Conservation (phyloP, 1,140 invertebrate genomes). For the Bombus cullumanus region DNA sequence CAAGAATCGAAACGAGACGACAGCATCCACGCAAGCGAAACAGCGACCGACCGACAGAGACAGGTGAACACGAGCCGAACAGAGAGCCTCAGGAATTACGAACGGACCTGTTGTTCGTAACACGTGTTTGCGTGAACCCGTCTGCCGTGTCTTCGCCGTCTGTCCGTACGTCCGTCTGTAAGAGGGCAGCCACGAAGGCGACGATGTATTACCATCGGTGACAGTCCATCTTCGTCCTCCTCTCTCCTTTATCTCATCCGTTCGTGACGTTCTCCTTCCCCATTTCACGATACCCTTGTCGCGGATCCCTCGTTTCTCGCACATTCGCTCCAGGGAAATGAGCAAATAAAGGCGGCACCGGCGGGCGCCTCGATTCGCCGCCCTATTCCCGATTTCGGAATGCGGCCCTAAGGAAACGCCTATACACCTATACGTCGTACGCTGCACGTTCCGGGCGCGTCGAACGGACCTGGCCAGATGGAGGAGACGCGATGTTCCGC, state of each 20-base stretch:
- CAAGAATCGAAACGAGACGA: slow-evolving; percentile 60
- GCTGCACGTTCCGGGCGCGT: not conserved
- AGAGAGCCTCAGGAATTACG: slow-evolving; percentile 56
- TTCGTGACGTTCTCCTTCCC: slow-evolving; percentile 27
- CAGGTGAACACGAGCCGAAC: not conserved
- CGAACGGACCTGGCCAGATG: not conserved
- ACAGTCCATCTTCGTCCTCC: slow-evolving; percentile 77
- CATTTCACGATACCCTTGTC: slow-evolving; percentile 20
- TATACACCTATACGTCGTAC: not conserved
- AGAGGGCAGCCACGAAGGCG: slow-evolving; percentile 71
- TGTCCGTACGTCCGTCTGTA: slow-evolving; percentile 69
- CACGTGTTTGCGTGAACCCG: slow-evolving; percentile 81
- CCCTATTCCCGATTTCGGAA: slow-evolving; percentile 77
- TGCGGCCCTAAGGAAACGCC: slow-evolving; percentile 58
- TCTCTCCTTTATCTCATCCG: slow-evolving; percentile 53
- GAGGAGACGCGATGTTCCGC: slow-evolving; percentile 20
- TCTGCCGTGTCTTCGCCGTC: slow-evolving; percentile 63
- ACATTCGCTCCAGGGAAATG: slow-evolving; percentile 72
- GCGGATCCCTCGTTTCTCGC: slow-evolving; percentile 36
- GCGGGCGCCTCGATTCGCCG: slow-evolving; percentile 62
- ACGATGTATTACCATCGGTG: slow-evolving; percentile 81
- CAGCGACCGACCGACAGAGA: slow-evolving; percentile 4
- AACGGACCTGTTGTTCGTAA: slow-evolving; percentile 77
- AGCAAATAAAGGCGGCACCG: slow-evolving; percentile 76
- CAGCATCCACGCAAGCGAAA: slow-evolving; percentile 1